Evolutionary conservation across 2,888 invertebrate genomes (phyloP), one percentile per base, ranked within the genome.

Genomic region (Seira sanloemensis): DNA sequence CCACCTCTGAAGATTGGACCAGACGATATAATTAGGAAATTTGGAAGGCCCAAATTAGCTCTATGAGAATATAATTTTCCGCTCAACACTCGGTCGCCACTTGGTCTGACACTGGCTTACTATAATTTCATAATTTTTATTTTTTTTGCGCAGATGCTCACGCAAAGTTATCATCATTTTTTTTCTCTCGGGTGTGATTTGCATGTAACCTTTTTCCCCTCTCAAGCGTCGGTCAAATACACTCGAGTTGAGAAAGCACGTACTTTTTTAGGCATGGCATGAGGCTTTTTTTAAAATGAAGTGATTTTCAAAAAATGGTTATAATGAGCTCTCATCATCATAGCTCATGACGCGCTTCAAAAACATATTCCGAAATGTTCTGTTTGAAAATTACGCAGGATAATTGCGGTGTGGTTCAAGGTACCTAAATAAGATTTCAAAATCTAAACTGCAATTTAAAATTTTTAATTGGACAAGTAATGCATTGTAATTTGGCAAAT

Each of bases 331-430:
- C 58, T 58, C 58, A 58, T 58, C 58, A 58, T 5, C n/a, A 16
- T 16, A 58, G 58, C 58, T n/a, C 18, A n/a, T 58, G 58, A 18
- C 58, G 58, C 58, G 58, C n/a, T 58, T 58, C 58, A 18, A 58
- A 37, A 4, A 37, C 5, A 12, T 12, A 37, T 37, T 37, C 12
- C 37, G 37, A 37, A 37, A 37, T n/a, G n/a, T n/a, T n/a, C n/a
- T n/a, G n/a, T 37, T 37, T 37, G 5, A 37, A 37, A 37, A 37
- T 37, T n/a, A n/a, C n/a, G n/a, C n/a, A n/a, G n/a, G n/a, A n/a
- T n/a, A n/a, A n/a, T n/a, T n/a, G n/a, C n/a, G n/a, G n/a, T n/a
- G n/a, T n/a, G n/a, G n/a, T 37, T 12, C 4, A 37, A 37, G 37
- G 37, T 37, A 37, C 37, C 37, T 37, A 37, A 4, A 37, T 12